These are phyloP conservation scores for Siphlonurus alternatus DNA, from an alignment of 2,888 invertebrate genomes.

Conservation along the genomic window DNA sequence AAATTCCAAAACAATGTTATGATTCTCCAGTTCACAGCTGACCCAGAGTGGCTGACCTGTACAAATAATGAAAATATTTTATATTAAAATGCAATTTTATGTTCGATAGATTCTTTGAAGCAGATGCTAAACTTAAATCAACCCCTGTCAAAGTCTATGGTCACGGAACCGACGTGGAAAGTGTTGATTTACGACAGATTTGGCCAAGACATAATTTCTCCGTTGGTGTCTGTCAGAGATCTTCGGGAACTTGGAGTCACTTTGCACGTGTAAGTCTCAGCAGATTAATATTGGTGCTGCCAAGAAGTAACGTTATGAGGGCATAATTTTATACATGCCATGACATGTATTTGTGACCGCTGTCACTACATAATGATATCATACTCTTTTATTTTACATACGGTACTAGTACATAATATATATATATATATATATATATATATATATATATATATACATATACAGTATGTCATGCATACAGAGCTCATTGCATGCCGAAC, in stretches of 20 bases:
- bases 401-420: too few species aligned
- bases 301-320: background rate
- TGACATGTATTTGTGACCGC: background rate
- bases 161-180: slow-evolving; percentile 88
- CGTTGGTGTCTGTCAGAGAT: slow-evolving; percentile 88
- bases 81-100: background rate
- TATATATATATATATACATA: too few species aligned
- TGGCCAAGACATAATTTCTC: slow-evolving; percentile 97
- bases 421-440: too few species aligned
- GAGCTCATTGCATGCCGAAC: too few species aligned
- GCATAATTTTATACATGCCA: background rate
- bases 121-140: slow-evolving; percentile 92
- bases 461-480: too few species aligned
- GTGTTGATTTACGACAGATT: slow-evolving; percentile 88
- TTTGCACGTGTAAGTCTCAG: slow-evolving; percentile 70
- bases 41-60: too few species aligned
- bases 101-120: slow-evolving; percentile 64
- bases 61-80: slow-evolving; percentile 1
- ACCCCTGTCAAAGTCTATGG: slow-evolving; percentile 52
- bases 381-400: too few species aligned
- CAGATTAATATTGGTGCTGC: background rate
- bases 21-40: too few species aligned
- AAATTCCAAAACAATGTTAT: background rate
- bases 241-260: slow-evolving; percentile 92
- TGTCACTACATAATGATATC: background rate